phyloP scores from a whole-genome alignment of 1,140 invertebrate genomes.

The Bombus balteatus region DNA sequence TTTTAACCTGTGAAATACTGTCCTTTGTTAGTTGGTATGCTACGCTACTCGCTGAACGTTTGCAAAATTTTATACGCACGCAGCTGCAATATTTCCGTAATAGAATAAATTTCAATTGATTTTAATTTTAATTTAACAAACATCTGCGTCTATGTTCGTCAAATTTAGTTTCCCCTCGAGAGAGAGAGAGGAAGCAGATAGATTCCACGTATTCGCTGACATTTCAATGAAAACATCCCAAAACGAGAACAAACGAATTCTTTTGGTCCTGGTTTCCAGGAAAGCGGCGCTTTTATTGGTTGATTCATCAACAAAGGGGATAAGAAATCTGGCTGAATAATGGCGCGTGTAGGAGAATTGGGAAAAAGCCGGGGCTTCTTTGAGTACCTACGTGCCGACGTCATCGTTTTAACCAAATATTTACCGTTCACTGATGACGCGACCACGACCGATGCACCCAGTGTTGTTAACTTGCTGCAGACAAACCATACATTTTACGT shows the following conservation, averaged over 20 bases:
- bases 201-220: slow-evolving; percentile 1
- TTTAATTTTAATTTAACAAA: too few species aligned
- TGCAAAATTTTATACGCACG: too few species aligned
- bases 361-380: slow-evolving; percentile 1
- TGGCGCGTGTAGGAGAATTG: background rate
- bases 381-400: slow-evolving; percentile 34
- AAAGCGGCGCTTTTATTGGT: slow-evolving; percentile 3
- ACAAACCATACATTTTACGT: slow-evolving; percentile 12
- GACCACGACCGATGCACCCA: background rate
- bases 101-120: too few species aligned
- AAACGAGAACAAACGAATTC: background rate
- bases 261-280: background rate
- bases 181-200: background rate
- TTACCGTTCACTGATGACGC: slow-evolving; percentile 35
- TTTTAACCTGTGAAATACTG: too few species aligned
- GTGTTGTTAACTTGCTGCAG: slow-evolving; percentile 7
- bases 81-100: too few species aligned
- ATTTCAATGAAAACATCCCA: slow-evolving; percentile 3
- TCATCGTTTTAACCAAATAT: slow-evolving; percentile 46
- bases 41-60: too few species aligned
- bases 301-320: slow-evolving; percentile 36
- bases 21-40: too few species aligned
- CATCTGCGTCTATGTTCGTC: background rate
- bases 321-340: slow-evolving; percentile 16
- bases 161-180: background rate